Conservation (phyloP, 2,113 vertebrate species). For the Himantopus leucocephalus region DNA sequence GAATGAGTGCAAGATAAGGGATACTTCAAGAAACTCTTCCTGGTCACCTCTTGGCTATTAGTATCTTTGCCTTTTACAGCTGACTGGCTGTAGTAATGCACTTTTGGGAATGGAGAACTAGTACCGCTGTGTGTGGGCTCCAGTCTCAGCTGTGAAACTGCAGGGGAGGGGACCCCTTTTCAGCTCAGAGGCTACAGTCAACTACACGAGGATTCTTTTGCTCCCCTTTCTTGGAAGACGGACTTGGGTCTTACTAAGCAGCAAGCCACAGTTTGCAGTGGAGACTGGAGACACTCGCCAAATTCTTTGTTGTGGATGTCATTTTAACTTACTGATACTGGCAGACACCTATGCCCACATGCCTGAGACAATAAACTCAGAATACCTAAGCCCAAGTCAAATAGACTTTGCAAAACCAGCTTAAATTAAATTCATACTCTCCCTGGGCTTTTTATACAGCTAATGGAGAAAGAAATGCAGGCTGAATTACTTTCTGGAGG, state of each 20-base stretch:
- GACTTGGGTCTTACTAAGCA: background rate
- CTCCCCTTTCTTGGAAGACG: background rate
- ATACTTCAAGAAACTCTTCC: background rate
- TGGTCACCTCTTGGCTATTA: background rate
- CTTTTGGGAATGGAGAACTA: background rate
- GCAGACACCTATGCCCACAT: background rate
- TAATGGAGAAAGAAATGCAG: background rate
- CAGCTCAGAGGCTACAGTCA: background rate
- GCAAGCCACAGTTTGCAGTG: background rate
- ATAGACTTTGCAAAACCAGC: background rate
- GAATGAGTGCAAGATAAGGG: background rate
- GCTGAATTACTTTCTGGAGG: background rate
- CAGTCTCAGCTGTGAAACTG: background rate
- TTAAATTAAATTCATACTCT: background rate
- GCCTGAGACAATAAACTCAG: background rate
- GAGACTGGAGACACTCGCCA: background rate
- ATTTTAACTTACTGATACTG: background rate
- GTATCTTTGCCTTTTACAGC: background rate
- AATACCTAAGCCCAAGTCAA: background rate
- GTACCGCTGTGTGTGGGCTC: background rate
- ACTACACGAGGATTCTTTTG: background rate
- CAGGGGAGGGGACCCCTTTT: background rate
- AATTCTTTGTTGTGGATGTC: background rate
- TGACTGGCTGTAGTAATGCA: background rate
- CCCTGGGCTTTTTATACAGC: background rate